Conservation (phyloP, 2,113 vertebrate species). For the Tachysurus fulvidraco region DNA sequence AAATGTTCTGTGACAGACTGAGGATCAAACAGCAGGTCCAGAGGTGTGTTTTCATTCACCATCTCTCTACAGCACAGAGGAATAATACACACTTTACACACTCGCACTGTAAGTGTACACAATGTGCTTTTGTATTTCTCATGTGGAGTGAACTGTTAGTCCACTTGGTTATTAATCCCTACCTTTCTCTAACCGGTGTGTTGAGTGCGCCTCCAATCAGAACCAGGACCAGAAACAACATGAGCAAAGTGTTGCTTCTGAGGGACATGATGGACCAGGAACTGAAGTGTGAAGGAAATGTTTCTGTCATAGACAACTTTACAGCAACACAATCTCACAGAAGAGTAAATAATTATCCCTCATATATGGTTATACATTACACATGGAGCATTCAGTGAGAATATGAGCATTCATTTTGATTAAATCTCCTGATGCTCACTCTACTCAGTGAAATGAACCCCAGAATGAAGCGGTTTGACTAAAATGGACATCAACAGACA, state of each 20-base stretch:
- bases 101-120: not conserved
- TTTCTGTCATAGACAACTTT: not conserved
- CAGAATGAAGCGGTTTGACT: not conserved
- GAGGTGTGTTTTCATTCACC: not conserved
- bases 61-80: not conserved
- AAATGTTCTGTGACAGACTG: conserved; percentile 1
- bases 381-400: not conserved
- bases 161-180: not conserved
- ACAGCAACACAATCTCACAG: not conserved
- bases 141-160: not conserved
- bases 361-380: not conserved
- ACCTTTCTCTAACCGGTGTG: not conserved
- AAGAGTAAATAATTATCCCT: not conserved
- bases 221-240: not conserved
- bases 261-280: not conserved
- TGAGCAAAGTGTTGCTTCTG: not conserved
- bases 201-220: conserved; percentile 4
- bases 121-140: not conserved
- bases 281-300: not conserved
- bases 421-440: not conserved
- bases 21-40: conserved; percentile 35
- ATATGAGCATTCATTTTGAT: not conserved
- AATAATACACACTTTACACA: not conserved
- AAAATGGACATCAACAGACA: too few relatives aligned
- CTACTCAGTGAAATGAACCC: not conserved